Evolutionary conservation across 2,797 vertebrate species (phyloP), one percentile per base, ranked within the genome.

Genomic region (Xerus rutilus): DNA sequence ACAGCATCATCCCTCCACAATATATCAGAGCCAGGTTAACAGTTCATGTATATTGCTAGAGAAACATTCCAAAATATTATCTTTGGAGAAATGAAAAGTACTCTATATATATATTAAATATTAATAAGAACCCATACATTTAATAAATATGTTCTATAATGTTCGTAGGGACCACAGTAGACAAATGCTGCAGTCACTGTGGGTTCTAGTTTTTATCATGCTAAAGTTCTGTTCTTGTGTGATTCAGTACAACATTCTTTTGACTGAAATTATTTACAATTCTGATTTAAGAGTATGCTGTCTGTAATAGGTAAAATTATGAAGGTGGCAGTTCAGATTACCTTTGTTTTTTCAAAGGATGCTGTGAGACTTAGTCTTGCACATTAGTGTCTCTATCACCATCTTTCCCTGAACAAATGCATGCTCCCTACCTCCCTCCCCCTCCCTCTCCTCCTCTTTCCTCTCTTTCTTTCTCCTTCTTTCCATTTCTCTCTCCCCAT

Each of bases 261-360:
- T 65, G 23, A 32, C 70, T 76, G 30, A 72, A 74, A 90, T 78
- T 25, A 74, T 90, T 47, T 88, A 45, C 52, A 1, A 84, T 84
- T 32, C 72, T 94, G 28, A 52, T 82, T 89, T 74, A 79, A 64
- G 47, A 70, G 45, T 76, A 8, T 14, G 14, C 14, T 78, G 0
- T 78, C 13, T 72, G 32, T 64, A 85, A 81, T 32, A 94, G 59
- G 21, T 67, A 67, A 90, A 96, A 82, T 70, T 39, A 43, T 32
- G 35, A 78, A 62, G 4, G 15, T 30, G 9, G 43, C 20, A 21
- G 54, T 54, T 83, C 39, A n/a, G n/a, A 91, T 74, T 69, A 74
- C 4, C 25, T 87, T 73, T 86, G 72, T 1, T 70, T 79, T 87
- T 43, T 76, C 20, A 86, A 91, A 70, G 57, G 43, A 45, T 86